A percentile compares a stretch with the other conserved stretches of the same genome.
These are phyloP conservation scores for Melieria omissa DNA, from an alignment of 2,888 invertebrate genomes.

Conservation along the genomic window DNA sequence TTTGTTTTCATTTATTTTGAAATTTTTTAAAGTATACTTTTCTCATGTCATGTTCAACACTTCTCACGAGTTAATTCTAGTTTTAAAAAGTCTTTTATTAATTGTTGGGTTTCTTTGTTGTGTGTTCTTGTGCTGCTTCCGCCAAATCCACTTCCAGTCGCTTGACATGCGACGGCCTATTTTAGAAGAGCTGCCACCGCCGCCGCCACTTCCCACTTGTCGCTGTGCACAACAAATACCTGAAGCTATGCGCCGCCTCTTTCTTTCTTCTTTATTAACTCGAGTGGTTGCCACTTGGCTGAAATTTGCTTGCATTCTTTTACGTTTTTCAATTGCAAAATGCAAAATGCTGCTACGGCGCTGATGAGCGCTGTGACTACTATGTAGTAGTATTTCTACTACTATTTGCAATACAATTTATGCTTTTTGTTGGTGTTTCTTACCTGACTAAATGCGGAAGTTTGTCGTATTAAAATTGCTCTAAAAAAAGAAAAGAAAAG, in stretches of 20 bases:
- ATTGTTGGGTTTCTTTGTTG: no score
- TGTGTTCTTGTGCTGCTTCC: no score
- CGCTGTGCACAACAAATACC: slow-evolving; percentile 10
- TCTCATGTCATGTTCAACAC: no score
- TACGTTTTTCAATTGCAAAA: neutral
- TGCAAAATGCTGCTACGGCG: no score
- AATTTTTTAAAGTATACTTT: no score
- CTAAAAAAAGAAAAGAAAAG: neutral
- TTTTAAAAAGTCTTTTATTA: no score
- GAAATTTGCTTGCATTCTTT: neutral
- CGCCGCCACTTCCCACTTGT: no score
- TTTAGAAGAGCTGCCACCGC: neutral
- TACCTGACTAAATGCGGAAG: no score
- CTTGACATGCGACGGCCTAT: slow-evolving; percentile 1
- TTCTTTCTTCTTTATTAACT: slow-evolving; percentile 22
- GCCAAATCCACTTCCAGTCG: no score
- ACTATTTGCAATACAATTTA: neutral
- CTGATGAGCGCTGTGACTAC: neutral
- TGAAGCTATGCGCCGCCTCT: slow-evolving; percentile 22
- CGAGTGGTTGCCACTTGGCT: slow-evolving; percentile 21
- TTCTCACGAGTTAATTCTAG: no score
- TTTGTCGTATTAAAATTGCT: neutral
- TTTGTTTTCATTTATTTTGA: no score
- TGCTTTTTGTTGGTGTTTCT: no score
- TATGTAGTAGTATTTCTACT: neutral